These are phyloP conservation scores for Lacanobia wlatinum DNA, from an alignment of 2,888 invertebrate genomes.

Conservation along the genomic window DNA sequence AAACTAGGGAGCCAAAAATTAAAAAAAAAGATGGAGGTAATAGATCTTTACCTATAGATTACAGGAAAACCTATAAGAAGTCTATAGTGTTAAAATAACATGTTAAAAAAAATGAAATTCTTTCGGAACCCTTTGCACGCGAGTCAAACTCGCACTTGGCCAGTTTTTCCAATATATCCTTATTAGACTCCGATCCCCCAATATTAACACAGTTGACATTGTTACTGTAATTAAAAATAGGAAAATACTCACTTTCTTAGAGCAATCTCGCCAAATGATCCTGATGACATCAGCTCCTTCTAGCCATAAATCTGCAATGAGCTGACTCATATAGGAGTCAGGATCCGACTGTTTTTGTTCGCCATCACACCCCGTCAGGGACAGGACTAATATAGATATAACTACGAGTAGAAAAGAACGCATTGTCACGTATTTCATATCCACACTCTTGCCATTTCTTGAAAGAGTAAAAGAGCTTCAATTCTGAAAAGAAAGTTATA, in stretches of 20 bases:
- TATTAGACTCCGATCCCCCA: background rate
- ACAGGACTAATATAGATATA: constrained; percentile 70
- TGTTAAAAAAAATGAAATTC: no score
- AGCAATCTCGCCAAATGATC: constrained; percentile 88
- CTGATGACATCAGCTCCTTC: constrained; percentile 86
- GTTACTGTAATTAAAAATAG: no score
- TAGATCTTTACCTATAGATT: no score
- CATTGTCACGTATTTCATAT: constrained; percentile 78
- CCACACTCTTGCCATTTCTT: constrained; percentile 75
- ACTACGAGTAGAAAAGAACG: constrained; percentile 68
- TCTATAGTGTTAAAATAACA: no score
- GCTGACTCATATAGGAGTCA: constrained; percentile 82
- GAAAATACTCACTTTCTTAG: constrained; percentile 82
- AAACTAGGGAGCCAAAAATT: no score
- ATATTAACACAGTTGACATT: background rate
- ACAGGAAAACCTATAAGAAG: no score
- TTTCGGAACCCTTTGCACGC: no score
- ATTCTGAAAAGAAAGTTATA: constrained; percentile 59
- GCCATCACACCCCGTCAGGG: constrained; percentile 72
- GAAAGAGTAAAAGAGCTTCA: constrained; percentile 46
- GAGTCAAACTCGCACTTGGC: no score
- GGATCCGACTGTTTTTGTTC: constrained; percentile 76
- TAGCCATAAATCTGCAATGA: constrained; percentile 87
- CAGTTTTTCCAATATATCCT: no score
- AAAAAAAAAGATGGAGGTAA: no score